Evolutionary conservation across 2,888 invertebrate species (phyloP).

Genomic region (Drosophila nr. fundita): DNA sequence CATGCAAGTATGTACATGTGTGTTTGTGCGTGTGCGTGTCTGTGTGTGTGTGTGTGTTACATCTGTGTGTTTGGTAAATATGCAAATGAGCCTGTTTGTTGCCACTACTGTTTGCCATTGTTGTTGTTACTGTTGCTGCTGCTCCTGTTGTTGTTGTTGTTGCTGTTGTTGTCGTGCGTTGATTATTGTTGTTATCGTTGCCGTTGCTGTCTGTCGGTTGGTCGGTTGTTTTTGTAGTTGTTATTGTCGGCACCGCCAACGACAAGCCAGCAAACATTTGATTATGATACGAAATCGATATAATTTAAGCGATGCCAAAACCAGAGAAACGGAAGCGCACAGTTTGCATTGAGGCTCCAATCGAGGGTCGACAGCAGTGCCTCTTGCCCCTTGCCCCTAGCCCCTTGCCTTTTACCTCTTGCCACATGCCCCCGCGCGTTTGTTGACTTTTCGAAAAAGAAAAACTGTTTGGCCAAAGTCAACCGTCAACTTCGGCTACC

Average conservation of each 20-base stretch:
- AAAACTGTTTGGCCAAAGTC: conserved; percentile 55
- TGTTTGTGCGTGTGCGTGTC: conserved; percentile 4
- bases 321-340: conserved; percentile 60
- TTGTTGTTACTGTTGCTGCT: conserved; percentile 58
- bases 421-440: not conserved
- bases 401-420: too few species aligned
- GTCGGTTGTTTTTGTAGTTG: conserved; percentile 71
- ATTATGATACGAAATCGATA: conserved; percentile 82
- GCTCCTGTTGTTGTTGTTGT: conserved; percentile 60
- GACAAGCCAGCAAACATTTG: conserved; percentile 80
- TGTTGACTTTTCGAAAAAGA: conserved; percentile 52
- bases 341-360: conserved; percentile 38
- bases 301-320: conserved; percentile 79
- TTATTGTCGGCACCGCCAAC: conserved; percentile 71
- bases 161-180: conserved; percentile 67
- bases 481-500: conserved; percentile 52
- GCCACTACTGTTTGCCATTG: conserved; percentile 80
- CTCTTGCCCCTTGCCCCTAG: not conserved
- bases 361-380: not conserved
- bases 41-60: conserved; percentile 43
- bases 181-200: conserved; percentile 76
- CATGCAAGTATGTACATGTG: conserved; percentile 35
- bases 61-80: conserved; percentile 79
- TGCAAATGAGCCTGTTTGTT: conserved; percentile 81
- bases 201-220: conserved; percentile 14